These are phyloP conservation scores for Galeopsomyia nigrocyanea DNA, from an alignment of 2,888 invertebrate genomes.

Conservation along the genomic window DNA sequence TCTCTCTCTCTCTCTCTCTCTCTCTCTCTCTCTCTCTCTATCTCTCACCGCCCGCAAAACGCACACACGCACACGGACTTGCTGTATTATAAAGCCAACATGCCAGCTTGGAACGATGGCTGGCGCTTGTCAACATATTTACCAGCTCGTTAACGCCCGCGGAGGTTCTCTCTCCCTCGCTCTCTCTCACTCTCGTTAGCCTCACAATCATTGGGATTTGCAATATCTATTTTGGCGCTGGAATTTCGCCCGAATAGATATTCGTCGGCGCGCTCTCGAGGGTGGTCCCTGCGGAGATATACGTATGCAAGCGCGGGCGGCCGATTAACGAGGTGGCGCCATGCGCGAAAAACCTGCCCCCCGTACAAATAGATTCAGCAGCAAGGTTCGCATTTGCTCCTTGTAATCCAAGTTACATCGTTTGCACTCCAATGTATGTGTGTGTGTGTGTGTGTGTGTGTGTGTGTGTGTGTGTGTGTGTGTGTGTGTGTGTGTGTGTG, in stretches of 20 bases:
- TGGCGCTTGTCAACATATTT: conserved; percentile 68
- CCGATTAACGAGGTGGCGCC: conserved; percentile 37
- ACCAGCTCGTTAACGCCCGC: conserved; percentile 68
- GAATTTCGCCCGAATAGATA: conserved; percentile 43
- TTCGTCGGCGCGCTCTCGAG: conserved; percentile 30
- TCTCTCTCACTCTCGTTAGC: conserved; percentile 43
- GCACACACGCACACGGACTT: conserved; percentile 13
- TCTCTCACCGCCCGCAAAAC: conserved; percentile 36
- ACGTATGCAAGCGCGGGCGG: background rate
- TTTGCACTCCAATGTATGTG: conserved; percentile 5
- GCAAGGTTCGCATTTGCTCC: conserved; percentile 23
- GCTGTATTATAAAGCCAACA: conserved; percentile 44
- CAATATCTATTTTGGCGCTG: conserved; percentile 47
- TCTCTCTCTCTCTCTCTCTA: no score
- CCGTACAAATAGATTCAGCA: conserved; percentile 9
- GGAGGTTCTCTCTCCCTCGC: conserved; percentile 41
- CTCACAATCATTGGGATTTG: conserved; percentile 45
- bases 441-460: background rate
- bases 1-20: no score
- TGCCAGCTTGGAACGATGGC: conserved; percentile 49
- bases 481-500: background rate
- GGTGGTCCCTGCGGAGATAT: conserved; percentile 42
- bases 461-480: background rate
- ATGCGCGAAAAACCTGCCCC: conserved; percentile 17
- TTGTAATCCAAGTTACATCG: conserved; percentile 31